Percentiles rank a stretch among this genome's conserved stretches.
Evolutionary conservation across 1,140 invertebrate genomes (phyloP).

Genomic region (Mactra quadrangularis): DNA sequence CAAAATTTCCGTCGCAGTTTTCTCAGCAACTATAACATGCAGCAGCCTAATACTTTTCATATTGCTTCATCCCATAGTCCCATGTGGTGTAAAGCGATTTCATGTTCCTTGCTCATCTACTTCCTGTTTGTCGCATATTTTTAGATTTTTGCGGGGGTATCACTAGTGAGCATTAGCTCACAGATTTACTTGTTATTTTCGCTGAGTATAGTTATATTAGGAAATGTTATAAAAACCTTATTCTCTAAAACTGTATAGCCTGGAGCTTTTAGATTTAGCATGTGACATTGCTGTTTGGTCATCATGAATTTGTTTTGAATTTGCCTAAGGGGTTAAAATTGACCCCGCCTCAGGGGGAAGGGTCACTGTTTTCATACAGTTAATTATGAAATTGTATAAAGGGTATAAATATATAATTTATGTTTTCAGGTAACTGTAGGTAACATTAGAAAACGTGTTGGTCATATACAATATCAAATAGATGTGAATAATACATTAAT

Average conservation of each 20-base stretch:
- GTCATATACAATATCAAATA: slow-evolving; percentile 17
- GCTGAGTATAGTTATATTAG: no score
- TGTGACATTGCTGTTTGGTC: neutral
- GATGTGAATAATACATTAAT: neutral
- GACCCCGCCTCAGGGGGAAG: neutral
- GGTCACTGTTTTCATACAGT: no score
- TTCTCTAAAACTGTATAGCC: neutral
- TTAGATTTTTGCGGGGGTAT: no score
- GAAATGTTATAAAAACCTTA: neutral
- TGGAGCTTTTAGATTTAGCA: neutral
- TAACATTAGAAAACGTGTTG: neutral
- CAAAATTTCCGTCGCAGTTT: no score
- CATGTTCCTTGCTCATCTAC: no score
- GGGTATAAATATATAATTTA: neutral
- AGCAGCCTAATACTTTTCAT: no score
- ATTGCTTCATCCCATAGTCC: no score
- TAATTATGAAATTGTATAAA: neutral
- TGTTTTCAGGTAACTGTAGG: slow-evolving; percentile 27
- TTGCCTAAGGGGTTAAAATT: neutral
- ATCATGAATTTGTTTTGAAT: neutral
- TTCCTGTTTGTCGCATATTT: no score
- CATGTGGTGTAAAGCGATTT: no score
- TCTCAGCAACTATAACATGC: no score
- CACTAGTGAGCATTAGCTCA: no score
- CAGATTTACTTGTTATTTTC: no score